Evolutionary conservation across 2,888 invertebrate species (phyloP), one percentile per base, ranked within the genome.

Genomic region (Cerastis leucographa): DNA sequence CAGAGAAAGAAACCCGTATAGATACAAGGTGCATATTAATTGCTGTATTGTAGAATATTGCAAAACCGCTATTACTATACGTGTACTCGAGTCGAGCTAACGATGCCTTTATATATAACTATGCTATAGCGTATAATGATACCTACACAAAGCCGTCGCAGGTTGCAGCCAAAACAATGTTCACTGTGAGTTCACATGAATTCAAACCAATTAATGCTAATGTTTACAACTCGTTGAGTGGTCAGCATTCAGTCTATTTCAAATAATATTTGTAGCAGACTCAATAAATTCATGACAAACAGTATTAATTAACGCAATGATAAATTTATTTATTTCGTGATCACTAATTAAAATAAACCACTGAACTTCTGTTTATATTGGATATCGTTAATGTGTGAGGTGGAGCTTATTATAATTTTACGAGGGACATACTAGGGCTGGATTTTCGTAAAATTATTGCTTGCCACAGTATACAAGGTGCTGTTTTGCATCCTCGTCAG

Each of bases 291-390:
- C 8, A 22, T 40, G 0, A n/a, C 29, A 17, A 44, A 69, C 56
- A 35, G 35, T 68, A 67, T 56, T 35, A n/a, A 42, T 56, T 35
- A n/a, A 42, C 4, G 14, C 42, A 64, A 40, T n/a, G n/a, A 12
- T 59, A 29, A 35, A 35, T 29, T 59, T 19, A 59, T 35, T 22
- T 42, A 75, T 59, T n/a, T 12, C 5, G 44, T 44, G 40, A 64
- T 49, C 22, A 19, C 14, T 59, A 70, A 83, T 78, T 83, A 11
- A 78, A 80, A 66, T 64, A 49, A 78, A 83, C 69, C 83, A 66
- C 46, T 22, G 59, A 51, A 44, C 2, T 42, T 2, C 29, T 19
- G 56, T 29, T 72, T 68, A 51, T 64, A 25, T 68, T 56, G 59
- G 64, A 62, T 61, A 46, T 70, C 59, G 49, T 6, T 42, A 25